Evolutionary conservation across 2,888 invertebrate genomes (phyloP).

Genomic region (Disparrhopalites patrizii): DNA sequence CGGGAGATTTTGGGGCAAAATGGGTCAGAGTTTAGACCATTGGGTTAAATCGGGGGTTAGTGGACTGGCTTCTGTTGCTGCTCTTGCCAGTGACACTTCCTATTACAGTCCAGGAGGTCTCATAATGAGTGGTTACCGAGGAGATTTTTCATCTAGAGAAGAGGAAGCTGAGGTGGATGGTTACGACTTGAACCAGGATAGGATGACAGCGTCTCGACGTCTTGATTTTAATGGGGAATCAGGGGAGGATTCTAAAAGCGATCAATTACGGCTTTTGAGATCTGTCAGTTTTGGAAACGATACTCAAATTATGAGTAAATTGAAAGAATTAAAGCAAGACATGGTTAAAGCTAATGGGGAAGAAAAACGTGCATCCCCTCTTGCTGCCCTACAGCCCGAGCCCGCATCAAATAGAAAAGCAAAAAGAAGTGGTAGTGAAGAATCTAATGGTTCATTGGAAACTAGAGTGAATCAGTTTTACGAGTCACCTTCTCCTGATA

Average conservation of each 20-base stretch:
- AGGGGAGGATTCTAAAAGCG: slow-evolving; percentile 32
- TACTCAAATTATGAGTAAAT: slow-evolving; percentile 60
- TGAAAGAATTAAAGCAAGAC: slow-evolving; percentile 47
- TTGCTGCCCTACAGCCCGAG: background rate
- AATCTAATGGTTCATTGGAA: slow-evolving; percentile 44
- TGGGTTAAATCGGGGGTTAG: slow-evolving; percentile 48
- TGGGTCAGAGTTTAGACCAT: slow-evolving; percentile 48
- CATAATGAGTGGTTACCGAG: slow-evolving; percentile 42
- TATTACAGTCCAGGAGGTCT: slow-evolving; percentile 46
- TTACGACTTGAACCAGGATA: slow-evolving; percentile 35
- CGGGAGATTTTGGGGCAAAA: slow-evolving; percentile 46
- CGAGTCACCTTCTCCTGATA: slow-evolving; percentile 19
- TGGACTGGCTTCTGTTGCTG: slow-evolving; percentile 40
- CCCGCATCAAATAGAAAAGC: no score
- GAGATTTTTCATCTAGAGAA: slow-evolving; percentile 35
- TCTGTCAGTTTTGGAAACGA: slow-evolving; percentile 77
- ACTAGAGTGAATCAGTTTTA: slow-evolving; percentile 45
- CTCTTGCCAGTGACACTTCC: slow-evolving; percentile 41
- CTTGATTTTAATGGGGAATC: slow-evolving; percentile 37
- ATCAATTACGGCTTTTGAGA: slow-evolving; percentile 48
- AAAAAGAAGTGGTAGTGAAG: slow-evolving; percentile 38
- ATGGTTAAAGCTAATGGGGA: slow-evolving; percentile 25
- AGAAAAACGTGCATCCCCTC: background rate
- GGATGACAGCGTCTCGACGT: slow-evolving; percentile 20
- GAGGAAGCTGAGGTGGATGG: slow-evolving; percentile 32